Evolutionary conservation across 2,113 vertebrate genomes (phyloP).

Genomic region (Rostratula benghalensis): DNA sequence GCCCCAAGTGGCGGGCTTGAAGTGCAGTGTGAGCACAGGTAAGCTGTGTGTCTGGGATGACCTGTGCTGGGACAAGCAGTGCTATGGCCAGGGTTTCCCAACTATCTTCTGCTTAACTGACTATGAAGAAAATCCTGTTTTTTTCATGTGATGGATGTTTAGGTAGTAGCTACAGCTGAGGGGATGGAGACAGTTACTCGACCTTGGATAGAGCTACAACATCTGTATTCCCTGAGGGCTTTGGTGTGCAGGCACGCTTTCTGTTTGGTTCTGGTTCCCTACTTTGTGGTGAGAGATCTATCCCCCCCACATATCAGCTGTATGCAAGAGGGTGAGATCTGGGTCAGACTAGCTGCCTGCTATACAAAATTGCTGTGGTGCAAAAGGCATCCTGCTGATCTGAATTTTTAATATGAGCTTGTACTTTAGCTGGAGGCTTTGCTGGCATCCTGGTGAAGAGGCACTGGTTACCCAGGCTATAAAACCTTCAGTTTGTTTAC

Average conservation of each 20-base stretch:
- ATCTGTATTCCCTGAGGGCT: not conserved
- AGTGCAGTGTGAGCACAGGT: not conserved
- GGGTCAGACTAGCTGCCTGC: not conserved
- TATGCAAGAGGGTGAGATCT: not conserved
- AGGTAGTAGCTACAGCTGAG: not conserved
- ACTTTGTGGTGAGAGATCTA: accelerated
- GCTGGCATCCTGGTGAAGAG: not conserved
- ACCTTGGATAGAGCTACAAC: not conserved
- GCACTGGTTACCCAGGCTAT: not conserved
- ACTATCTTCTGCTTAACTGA: not conserved
- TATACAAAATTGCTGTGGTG: accelerated
- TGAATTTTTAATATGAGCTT: not conserved
- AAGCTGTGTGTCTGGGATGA: not conserved
- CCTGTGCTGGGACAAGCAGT: accelerated
- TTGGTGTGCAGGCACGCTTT: accelerated
- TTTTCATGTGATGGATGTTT: not conserved
- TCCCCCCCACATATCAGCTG: not conserved
- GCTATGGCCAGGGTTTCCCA: not conserved
- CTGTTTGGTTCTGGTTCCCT: not conserved
- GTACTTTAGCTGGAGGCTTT: not conserved
- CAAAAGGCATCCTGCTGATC: not conserved
- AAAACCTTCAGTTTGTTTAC: not conserved
- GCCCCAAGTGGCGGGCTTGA: not conserved
- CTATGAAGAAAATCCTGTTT: not conserved
- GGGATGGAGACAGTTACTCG: not conserved